Evolutionary conservation across 2,888 invertebrate species (phyloP), one percentile per base, ranked within the genome.

Genomic region (Gastracanthus pulcherrimus): DNA sequence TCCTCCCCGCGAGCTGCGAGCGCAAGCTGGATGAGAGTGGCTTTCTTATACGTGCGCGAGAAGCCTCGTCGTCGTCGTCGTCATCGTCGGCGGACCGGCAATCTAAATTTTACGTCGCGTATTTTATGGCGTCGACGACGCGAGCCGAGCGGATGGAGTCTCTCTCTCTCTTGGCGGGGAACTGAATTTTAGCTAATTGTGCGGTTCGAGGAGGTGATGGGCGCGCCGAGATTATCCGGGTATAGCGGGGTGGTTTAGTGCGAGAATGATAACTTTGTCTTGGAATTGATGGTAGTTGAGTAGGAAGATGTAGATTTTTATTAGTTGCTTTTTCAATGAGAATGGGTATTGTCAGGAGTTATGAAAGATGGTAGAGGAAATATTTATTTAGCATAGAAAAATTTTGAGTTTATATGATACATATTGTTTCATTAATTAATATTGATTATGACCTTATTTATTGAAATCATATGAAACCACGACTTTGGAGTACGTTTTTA

Each of bases 11-110:
- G n/a, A 16, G 60, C 19, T 13, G 36, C 16, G 26, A 23, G 23
- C 48, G 51, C 58, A 38, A n/a, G n/a, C 34, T 23, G 76, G 48
- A 71, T 76, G 76, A 77, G 72, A 77, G 76, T 81, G 72, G 80
- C 77, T 81, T 77, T 72, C 76, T 81, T 77, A 48, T 62, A 60
- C 34, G 45, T 7, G 16, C n/a, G 26, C 31, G 38, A 26, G 45
- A 41, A 55, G 38, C 67, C 58, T 45, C 48, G n/a, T 38, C 36
- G 55, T 26, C 69, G 16, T 34, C 36, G 45, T n/a, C 55, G 55
- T 26, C 45, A 13, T n/a, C 45, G 45, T 45, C 45, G 45, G 45
- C 62, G 6, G 19, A 11, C 19, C 36, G 75, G 72, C 76, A 76
- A 76, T 81, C 72, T 64, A 60, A 76, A 81, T 76, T 29, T 72